Percentiles rank a stretch among this genome's conserved stretches.
Conservation (phyloP, 2,888 invertebrate genomes). For the Tubulanus polymorphus region DNA sequence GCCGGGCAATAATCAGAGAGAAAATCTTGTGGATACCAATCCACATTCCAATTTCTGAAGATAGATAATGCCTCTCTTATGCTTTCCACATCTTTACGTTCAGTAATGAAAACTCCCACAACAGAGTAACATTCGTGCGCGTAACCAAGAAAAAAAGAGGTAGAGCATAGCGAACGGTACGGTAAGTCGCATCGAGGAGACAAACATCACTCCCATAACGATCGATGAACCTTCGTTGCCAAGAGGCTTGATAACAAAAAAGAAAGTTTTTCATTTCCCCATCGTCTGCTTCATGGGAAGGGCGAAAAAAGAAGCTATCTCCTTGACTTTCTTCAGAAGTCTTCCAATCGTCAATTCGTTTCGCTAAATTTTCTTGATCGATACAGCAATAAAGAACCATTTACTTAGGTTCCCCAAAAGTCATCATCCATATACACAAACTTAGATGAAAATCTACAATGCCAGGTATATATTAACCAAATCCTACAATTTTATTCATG, state of each 20-base stretch:
- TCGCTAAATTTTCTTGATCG: too few relatives aligned
- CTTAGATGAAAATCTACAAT: too few relatives aligned
- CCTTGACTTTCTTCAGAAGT: too few relatives aligned
- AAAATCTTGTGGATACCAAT: constrained; percentile 12
- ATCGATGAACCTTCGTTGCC: constrained; percentile 10
- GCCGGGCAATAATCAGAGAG: constrained; percentile 12
- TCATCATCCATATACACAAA: too few relatives aligned
- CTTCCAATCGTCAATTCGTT: too few relatives aligned
- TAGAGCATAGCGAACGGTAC: constrained; percentile 14
- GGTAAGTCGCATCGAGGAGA: constrained; percentile 18
- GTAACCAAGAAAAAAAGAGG: constrained; percentile 18
- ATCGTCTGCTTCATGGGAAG: too few relatives aligned
- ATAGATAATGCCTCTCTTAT: constrained; percentile 14
- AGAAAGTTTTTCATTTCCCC: too few relatives aligned
- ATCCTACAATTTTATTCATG: too few relatives aligned
- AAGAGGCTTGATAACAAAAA: constrained; percentile 12
- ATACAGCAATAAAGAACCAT: too few relatives aligned
- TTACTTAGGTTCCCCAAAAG: too few relatives aligned
- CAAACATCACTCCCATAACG: constrained; percentile 14
- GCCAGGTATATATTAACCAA: too few relatives aligned
- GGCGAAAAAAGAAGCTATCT: too few relatives aligned
- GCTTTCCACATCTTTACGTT: constrained; percentile 7
- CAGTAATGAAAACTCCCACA: constrained; percentile 13
- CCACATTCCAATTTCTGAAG: constrained; percentile 9
- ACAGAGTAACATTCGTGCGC: constrained; percentile 14